Base-by-base conservation (phyloP, 2,797 vertebrate genomes). In the Euthynnus affinis region DNA sequence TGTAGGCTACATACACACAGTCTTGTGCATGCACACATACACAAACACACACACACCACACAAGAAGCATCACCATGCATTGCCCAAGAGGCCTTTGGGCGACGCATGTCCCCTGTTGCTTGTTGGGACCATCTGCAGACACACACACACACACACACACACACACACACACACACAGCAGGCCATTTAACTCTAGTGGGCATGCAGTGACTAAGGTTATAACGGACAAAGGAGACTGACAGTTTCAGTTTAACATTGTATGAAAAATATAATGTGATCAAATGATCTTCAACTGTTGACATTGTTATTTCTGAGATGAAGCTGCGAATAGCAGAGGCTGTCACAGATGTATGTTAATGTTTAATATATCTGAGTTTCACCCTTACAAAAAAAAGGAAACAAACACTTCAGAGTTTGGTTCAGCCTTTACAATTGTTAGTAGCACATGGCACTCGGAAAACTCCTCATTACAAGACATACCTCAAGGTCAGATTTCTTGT, bases 21-120 rank as follows among this genome's bases (percentile, higher is more conserved):
- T 49, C 46, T 20, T 49, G 46, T 20, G 18, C 18, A 9, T 49
- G 46, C 63, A 60, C 25, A n/a, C 4, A 25, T 10, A 25, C 23
- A 32, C 53, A 8, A 2, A 46, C 20, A 14, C 12, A 56, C 12
- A n/a, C 61, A 74, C 64, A 56, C 60, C 32, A 12, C 40, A 9
- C 53, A 42, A 29, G 27, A 29, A 5, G 27, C 27, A 29, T 4
- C 44, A 64, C 78, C 56, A 75, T 81, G 76, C 71, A 74, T 74
- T 61, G 57, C 14, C 27, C 27, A 29, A 52, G 22, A 25, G 25
- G 59, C 76, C 78, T 74, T 71, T 67, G 63, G 86, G 82, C 63
- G 53, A 52, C 25, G 46, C 70, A 69, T 76, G 66, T 71, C 66
- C 53, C 65, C 59, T 77, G 32, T 42, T 42, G 49, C 73, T 67